Base-by-base conservation (phyloP, 2,113 vertebrate genomes). In the Chionomys nivalis region DNA sequence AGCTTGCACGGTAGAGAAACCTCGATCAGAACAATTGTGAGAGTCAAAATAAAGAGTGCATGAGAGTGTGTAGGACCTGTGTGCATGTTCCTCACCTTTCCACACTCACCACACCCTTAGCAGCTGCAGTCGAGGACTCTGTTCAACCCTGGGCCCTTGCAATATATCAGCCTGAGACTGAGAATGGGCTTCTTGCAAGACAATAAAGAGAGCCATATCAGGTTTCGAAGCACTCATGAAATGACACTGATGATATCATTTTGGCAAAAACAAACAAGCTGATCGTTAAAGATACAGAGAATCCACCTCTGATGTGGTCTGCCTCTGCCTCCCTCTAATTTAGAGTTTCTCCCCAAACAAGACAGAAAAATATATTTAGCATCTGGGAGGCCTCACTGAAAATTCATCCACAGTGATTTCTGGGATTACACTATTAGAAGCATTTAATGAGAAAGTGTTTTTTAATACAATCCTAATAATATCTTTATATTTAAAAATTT, bases 381-480 rank as follows among this genome's bases (percentile, higher is more conserved):
- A 97, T 73, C 52, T 91, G 52, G 24, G 82, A 73, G 73, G 31
- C 7, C 77, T 96, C 81, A 75, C 76, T 97, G 83, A 7, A 94
- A 95, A 94, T 83, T 75, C 70, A 93, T 83, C 66, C 16, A 47
- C 7, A 86, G 65, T 90, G 21, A 26, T 33, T 96, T 91, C 1
- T 61, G 44, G 31, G 85, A 88, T 93, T 95, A 78, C 72, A 93
- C 36, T 94, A 3, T 75, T 86, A 89, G 66, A 68, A 93, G 47
- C 17, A 93, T 65, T 94, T 89, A 91, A 33, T 93, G 17, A 94
- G 61, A 93, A 94, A 87, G 63, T 81, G 39, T 44, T 87, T 87
- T 49, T 63, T 96, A 78, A 96, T 81, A 93, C 77, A 93, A 96
- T 89, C 75, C 33, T 92, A 96, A 55, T 55, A 79, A 92, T 91